Base-by-base conservation (phyloP, 1,140 invertebrate species). In the Danaus plexippus region DNA sequence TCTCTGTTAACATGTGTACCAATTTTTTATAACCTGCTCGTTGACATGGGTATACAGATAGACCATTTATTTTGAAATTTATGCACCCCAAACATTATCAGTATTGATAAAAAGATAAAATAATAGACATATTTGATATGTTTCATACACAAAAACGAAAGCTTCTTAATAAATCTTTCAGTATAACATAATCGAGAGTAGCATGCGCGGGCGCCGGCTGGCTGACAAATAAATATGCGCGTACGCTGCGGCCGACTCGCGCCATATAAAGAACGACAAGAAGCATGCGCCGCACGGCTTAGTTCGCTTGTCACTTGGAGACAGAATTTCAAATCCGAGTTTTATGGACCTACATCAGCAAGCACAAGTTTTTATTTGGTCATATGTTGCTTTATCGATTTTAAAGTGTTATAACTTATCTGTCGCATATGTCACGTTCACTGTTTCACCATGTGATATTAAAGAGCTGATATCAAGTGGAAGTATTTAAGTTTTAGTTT, bases 201-300 rank as follows among this genome's bases (percentile, higher is more conserved):
- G 54, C 2, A 53, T 51, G 49, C 48, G 59, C 54, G 59, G 57
- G 63, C 62, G 66, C 65, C 59, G 63, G 48, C 54, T 50, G 54
- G 47, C 50, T 48, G 59, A 71, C 67, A 61, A 72, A 75, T 75
- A 73, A 74, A 69, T 68, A 71, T 71, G 68, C 64, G 63, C 66
- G 61, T 59, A 57, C 61, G 63, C 48, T 47, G 66, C 58, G 66
- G 61, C 22, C 22, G 22, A 32, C 22, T 32, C 61, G 54, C 55
- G 56, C 75, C 73, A 57, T 79, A 75, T 79, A 77, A 49, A 75
- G 74, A 52, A 57, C 55, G 61, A 69, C 69, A 65, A 57, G 64
- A 56, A 59, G 63, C 66, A 65, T 66, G 67, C 64, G 66, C 62
- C 58, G 64, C 64, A 60, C 50, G 51, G 50, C 49, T 58, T 44